Evolutionary conservation across 2,888 invertebrate species (phyloP), one percentile per base, ranked within the genome.

Genomic region (Reticulitermes lucifugus): DNA sequence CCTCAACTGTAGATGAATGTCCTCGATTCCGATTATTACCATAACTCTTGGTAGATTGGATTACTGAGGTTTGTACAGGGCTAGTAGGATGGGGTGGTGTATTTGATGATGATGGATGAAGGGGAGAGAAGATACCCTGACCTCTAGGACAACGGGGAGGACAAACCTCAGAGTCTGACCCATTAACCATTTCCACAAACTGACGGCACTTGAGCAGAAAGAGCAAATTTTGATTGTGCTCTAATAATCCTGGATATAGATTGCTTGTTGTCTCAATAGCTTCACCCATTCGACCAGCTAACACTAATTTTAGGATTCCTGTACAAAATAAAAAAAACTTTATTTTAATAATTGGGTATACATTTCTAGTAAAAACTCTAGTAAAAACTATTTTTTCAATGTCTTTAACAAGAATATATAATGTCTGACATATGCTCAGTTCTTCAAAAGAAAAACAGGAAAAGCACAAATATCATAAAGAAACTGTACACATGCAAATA

Each of bases 151-250:
- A 89, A 85, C 91, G 90, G 83, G 90, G 90, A 82, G 90, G 89
- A 86, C 90, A 90, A 83, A 87, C 94, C 91, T 94, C 96, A 79
- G 95, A 93, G 91, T 98, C 97, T 84, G 96, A 95, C 86, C 98
- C 98, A 91, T 97, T 97, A 88, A 99, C 97, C 98, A 99, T 98
- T 92, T 99, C 99, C 70, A 99, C 97, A 92, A 99, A 99, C 93
- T 99, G 99, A 87, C 99, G 95, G 90, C 98, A 98, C 92, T 98
- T 98, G 89, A 99, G 94, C 93, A 97, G 96, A 92, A 99, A 99
- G 90, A 98, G 93, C 89, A 99, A 94, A 91, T 98, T 97, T 88
- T 94, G 95, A 92, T 98, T 97, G 85, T 95, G 94, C 91, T 98
- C 98, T 89, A 99, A 92, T 87, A 99, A 94, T n/a, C 96, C 97